These are phyloP conservation scores for Anthophora plumipes DNA, from an alignment of 2,888 invertebrate species.

Conservation along the genomic window DNA sequence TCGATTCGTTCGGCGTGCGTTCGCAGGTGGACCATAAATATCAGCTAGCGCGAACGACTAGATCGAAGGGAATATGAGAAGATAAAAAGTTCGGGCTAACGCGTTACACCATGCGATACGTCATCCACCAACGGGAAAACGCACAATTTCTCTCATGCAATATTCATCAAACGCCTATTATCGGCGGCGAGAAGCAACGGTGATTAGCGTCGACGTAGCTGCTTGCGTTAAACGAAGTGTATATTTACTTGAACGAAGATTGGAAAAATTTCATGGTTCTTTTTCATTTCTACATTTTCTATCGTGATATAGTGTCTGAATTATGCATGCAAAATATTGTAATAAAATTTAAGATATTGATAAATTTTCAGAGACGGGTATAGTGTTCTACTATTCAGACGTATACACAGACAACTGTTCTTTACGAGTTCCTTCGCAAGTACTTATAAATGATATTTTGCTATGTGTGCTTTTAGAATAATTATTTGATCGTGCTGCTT, in stretches of 20 bases:
- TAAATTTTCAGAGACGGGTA: no score
- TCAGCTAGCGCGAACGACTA: slow-evolving; percentile 7
- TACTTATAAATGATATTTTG: no score
- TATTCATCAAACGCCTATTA: slow-evolving; percentile 72
- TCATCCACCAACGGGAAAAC: slow-evolving; percentile 14
- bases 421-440: no score
- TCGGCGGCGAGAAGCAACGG: slow-evolving; percentile 56
- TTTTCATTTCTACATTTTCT: slow-evolving; percentile 1
- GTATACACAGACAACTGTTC: no score
- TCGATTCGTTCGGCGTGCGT: slow-evolving; percentile 23
- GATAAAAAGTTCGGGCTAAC: slow-evolving; percentile 5
- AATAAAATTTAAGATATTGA: no score
- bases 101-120: slow-evolving; percentile 14
- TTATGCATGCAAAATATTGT: no score
- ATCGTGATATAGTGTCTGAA: no score
- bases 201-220: slow-evolving; percentile 34
- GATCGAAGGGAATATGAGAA: background rate
- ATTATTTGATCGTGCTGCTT: no score
- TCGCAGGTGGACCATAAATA: slow-evolving; percentile 34
- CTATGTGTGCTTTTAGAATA: no score
- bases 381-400: no score
- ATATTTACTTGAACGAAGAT: no score
- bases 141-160: slow-evolving; percentile 71
- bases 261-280: background rate
- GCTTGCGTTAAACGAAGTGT: background rate